These are phyloP conservation scores for Lycophotia porphyrea DNA, from an alignment of 2,888 invertebrate genomes.

Conservation along the genomic window DNA sequence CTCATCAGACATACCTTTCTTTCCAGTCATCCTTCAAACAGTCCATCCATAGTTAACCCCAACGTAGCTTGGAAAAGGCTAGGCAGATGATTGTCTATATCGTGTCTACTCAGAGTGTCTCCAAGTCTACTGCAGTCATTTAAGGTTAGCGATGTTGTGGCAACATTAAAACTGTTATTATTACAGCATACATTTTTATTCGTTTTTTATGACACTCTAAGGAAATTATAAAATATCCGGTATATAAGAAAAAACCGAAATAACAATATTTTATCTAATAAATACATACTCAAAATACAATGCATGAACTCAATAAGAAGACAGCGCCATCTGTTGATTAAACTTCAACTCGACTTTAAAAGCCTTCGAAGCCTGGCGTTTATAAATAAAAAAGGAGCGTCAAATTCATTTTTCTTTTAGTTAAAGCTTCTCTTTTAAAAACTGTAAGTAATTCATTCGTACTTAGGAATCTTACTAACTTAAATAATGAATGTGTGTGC, in stretches of 20 bases:
- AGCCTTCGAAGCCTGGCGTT: background rate
- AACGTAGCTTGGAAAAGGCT: background rate
- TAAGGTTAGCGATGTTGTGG: background rate
- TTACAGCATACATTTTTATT: background rate
- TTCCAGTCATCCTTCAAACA: background rate
- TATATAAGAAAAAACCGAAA: background rate
- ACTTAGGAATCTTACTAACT: background rate
- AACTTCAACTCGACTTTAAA: background rate
- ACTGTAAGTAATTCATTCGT: background rate
- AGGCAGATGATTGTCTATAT: background rate
- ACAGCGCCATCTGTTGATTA: slow-evolving; percentile 41
- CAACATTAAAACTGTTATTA: background rate
- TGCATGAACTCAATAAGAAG: background rate
- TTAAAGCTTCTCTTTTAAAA: background rate
- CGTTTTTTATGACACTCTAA: background rate
- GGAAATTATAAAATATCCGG: background rate
- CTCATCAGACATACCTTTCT: background rate
- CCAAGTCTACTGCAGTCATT: background rate
- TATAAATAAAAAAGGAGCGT: background rate
- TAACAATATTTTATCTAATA: background rate
- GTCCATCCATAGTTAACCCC: background rate
- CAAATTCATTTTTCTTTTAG: background rate
- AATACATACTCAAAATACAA: background rate
- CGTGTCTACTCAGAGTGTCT: background rate
- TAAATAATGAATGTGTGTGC: background rate